phyloP scores from a whole-genome alignment of 2,797 vertebrate species.

The Momotus momota region DNA sequence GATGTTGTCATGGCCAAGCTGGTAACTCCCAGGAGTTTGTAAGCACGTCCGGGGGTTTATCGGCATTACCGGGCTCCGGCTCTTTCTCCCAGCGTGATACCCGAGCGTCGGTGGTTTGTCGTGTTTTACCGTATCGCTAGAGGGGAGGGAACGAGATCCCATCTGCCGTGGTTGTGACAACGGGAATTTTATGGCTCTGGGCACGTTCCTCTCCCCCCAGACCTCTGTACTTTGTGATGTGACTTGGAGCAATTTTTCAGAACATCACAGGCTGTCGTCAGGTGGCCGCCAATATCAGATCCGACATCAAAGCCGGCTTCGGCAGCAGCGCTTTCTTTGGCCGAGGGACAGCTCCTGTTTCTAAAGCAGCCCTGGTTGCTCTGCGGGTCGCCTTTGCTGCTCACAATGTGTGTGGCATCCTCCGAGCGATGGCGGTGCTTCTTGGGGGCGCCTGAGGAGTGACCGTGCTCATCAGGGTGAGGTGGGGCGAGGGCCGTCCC shows the following conservation, averaged over 20 bases:
- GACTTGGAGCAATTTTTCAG: neutral
- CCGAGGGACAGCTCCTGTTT: neutral
- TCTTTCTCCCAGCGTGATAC: neutral
- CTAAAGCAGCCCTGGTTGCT: neutral
- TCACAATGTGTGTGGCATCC: too few relatives aligned
- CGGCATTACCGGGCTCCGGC: neutral
- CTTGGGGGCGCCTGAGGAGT: neutral
- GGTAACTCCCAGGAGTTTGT: neutral
- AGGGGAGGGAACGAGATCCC: neutral
- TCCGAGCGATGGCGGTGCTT: fast-evolving
- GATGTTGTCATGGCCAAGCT: neutral
- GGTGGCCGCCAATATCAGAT: neutral
- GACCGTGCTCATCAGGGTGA: fast-evolving
- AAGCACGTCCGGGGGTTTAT: neutral
- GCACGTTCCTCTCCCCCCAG: neutral
- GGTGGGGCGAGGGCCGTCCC: neutral
- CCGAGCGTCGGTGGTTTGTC: neutral
- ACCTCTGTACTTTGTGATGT: neutral
- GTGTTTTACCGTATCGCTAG: neutral
- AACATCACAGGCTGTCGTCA: neutral
- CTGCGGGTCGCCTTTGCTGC: neutral
- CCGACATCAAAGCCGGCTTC: neutral
- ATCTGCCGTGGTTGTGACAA: neutral
- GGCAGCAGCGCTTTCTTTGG: neutral
- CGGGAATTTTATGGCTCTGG: neutral